phyloP scores from a whole-genome alignment of 1,140 invertebrate genomes.

The Plutomurus gul region DNA sequence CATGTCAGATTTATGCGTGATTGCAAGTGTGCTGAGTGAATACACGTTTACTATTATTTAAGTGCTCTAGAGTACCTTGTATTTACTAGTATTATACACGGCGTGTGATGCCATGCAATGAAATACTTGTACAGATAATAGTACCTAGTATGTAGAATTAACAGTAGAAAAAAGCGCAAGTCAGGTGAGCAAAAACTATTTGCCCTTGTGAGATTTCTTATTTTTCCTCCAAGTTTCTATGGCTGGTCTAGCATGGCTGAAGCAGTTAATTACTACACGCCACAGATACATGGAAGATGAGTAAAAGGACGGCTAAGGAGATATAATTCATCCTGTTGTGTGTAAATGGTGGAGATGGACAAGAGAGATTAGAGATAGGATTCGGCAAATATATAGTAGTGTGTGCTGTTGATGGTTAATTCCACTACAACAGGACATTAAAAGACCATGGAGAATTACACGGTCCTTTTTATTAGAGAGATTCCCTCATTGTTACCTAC shows the following conservation, averaged over 20 bases:
- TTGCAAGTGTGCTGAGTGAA: neutral
- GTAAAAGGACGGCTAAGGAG: neutral
- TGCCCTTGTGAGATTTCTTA: neutral
- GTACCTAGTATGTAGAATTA: too few relatives aligned
- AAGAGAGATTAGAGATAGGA: neutral
- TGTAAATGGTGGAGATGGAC: neutral
- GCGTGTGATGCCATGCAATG: too few relatives aligned
- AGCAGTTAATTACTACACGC: neutral
- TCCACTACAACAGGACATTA: constrained; percentile 7
- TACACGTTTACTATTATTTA: neutral
- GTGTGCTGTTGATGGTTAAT: constrained; percentile 17
- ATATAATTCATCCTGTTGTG: constrained; percentile 17
- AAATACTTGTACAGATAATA: too few relatives aligned
- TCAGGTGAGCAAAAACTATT: neutral
- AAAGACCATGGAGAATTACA: constrained; percentile 11
- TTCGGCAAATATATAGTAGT: too few relatives aligned
- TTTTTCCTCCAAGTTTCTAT: neutral
- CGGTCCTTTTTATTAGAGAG: neutral
- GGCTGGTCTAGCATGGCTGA: neutral
- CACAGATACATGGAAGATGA: neutral
- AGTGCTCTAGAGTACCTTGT: too few relatives aligned
- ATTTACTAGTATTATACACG: too few relatives aligned
- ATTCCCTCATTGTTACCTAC: neutral
- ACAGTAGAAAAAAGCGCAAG: too few relatives aligned
- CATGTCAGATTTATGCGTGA: constrained; percentile 8